phyloP scores from a whole-genome alignment of 2,797 vertebrate genomes.

The Naso thynnoides region DNA sequence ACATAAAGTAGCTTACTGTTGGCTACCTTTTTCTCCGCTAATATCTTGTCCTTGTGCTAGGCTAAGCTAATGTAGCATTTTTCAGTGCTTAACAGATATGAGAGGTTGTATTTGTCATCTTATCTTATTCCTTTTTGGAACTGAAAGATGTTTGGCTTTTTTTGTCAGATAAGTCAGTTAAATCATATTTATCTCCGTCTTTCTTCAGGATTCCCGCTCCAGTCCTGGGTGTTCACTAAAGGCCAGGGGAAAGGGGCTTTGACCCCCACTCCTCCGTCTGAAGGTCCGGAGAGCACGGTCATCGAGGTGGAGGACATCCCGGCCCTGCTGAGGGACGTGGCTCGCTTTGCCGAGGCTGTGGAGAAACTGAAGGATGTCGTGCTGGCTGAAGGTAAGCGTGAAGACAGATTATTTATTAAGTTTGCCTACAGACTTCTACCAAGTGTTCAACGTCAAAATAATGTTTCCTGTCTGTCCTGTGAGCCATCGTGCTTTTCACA shows the following conservation, averaged over 20 bases:
- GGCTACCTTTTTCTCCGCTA: neutral
- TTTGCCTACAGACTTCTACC: neutral
- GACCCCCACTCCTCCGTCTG: conserved; percentile 80
- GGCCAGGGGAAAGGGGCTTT: conserved; percentile 84
- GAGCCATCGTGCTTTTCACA: neutral
- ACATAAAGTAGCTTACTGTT: no score
- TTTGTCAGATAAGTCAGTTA: no score
- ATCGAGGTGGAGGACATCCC: conserved; percentile 94
- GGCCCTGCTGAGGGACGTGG: conserved; percentile 89
- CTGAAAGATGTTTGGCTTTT: no score
- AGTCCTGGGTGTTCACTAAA: conserved; percentile 86
- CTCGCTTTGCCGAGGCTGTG: conserved; percentile 92
- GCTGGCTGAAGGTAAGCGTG: conserved; percentile 87
- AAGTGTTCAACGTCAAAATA: no score
- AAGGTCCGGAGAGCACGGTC: conserved; percentile 79
- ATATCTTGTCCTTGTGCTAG: neutral
- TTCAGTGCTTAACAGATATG: neutral
- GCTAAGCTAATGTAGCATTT: neutral
- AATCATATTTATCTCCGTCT: neutral
- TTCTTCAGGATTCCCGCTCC: conserved; percentile 87
- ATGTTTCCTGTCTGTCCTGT: neutral
- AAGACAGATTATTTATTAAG: neutral
- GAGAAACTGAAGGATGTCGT: conserved; percentile 95
- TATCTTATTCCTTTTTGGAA: no score
- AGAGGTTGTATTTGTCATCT: neutral